Evolutionary conservation across 2,113 vertebrate species (phyloP), one percentile per base, ranked within the genome.

Genomic region (Triplophysa rosa): DNA sequence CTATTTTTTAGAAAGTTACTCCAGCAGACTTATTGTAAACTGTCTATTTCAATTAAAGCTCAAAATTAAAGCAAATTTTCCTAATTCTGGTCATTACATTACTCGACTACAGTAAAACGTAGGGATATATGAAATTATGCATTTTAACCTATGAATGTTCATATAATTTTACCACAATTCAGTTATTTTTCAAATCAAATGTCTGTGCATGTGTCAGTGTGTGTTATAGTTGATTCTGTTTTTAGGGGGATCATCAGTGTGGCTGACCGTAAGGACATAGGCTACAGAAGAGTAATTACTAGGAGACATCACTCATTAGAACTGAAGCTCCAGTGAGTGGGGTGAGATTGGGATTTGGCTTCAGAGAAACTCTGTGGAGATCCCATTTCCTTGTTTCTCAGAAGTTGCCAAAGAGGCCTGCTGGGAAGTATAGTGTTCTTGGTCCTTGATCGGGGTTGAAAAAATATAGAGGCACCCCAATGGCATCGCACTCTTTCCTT

Each of bases 301-400:
- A 4, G 3, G 14, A 45, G 1, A 49, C 59, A 75, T 75, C 72
- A n/a, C 40, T 75, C 58, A 75, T 75, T 58, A 63, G 10, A 75
- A 16, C 23, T 40, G 63, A 61, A 59, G 76, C 52, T 75, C 80
- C 54, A 42, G 59, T 56, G 76, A 59, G 37, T 42, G 62, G 29
- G 74, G 63, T 37, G 2, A 82, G 69, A 84, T 79, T 80, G 86
- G 84, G 80, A 87, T 66, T 63, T 56, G 64, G 45, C 73, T 70
- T 82, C 77, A 82, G 52, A 74, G 77, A 56, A 63, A 79, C 75
- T 78, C 78, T 82, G 83, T 80, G 72, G 61, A 83, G 80, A 81
- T 85, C 72, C 67, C 45, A 47, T 80, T 78, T 84, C 61, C 82
- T 76, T 65, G 62, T 84, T 90, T 89, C 84, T 84, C 80, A 68